These are phyloP conservation scores for Creontiades dilutus DNA, from an alignment of 2,888 invertebrate genomes.

Conservation along the genomic window DNA sequence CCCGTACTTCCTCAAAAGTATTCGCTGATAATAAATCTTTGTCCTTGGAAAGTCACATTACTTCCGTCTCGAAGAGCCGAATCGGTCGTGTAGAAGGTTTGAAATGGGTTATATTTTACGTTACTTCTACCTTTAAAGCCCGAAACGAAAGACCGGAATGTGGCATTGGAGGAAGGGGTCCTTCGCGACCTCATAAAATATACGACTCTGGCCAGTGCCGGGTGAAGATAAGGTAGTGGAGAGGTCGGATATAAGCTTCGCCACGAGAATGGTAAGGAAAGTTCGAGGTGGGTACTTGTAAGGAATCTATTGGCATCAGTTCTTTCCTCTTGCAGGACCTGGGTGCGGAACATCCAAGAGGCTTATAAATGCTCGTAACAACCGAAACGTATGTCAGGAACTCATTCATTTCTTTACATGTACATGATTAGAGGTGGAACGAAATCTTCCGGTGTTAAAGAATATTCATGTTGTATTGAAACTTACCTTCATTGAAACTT, in stretches of 20 bases:
- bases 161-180: not conserved
- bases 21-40: not conserved
- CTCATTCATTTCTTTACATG: no score
- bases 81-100: constrained; percentile 24
- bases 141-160: constrained; percentile 33
- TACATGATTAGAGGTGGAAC: no score
- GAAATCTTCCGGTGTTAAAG: no score
- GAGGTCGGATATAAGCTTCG: not conserved
- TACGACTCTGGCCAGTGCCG: constrained; percentile 43
- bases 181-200: constrained; percentile 45
- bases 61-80: not conserved
- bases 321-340: no score
- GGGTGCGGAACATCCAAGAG: no score
- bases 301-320: not conserved
- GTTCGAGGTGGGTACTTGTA: not conserved
- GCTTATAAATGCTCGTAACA: no score
- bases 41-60: constrained; percentile 11
- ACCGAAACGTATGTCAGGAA: no score
- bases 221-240: constrained; percentile 26
- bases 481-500: no score
- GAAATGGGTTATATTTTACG: constrained; percentile 42
- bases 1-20: no score
- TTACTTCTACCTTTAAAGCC: constrained; percentile 25
- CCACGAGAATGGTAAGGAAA: constrained; percentile 28
- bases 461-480: no score